phyloP scores from a whole-genome alignment of 2,888 invertebrate genomes.

The Athalia rosae region DNA sequence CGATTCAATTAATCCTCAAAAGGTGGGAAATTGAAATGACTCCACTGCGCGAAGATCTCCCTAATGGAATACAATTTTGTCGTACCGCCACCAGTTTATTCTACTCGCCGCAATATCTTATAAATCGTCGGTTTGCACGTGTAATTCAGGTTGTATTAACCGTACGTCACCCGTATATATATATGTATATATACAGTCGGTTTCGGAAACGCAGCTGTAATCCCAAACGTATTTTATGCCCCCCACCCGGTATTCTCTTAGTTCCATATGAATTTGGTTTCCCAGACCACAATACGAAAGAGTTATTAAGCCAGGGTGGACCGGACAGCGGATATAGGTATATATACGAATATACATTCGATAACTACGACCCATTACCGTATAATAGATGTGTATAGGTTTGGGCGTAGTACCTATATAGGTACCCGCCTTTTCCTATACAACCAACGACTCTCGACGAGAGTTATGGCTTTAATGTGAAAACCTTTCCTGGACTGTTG shows the following conservation, averaged over 20 bases:
- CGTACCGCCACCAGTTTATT: no score
- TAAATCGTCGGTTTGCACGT: no score
- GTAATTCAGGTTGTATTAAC: no score
- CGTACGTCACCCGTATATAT: neutral
- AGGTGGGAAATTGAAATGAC: no score
- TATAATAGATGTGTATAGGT: neutral
- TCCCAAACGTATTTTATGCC: conserved; percentile 11
- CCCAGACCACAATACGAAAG: conserved; percentile 8
- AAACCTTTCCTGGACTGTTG: no score
- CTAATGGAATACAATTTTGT: no score
- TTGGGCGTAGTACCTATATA: no score
- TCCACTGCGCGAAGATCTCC: no score
- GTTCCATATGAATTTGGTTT: conserved; percentile 10
- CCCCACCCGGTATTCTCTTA: neutral
- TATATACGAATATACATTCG: no score
- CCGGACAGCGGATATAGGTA: neutral
- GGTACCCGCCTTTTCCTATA: neutral
- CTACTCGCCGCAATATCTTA: no score
- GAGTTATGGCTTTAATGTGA: neutral
- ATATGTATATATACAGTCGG: neutral
- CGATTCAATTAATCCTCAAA: no score
- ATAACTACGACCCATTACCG: neutral
- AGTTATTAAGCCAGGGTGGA: conserved; percentile 8
- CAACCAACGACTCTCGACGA: neutral
- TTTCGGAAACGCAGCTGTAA: conserved; percentile 12